These are phyloP conservation scores for Crotalus viridis DNA, from an alignment of 2,113 vertebrate species.

Conservation along the genomic window DNA sequence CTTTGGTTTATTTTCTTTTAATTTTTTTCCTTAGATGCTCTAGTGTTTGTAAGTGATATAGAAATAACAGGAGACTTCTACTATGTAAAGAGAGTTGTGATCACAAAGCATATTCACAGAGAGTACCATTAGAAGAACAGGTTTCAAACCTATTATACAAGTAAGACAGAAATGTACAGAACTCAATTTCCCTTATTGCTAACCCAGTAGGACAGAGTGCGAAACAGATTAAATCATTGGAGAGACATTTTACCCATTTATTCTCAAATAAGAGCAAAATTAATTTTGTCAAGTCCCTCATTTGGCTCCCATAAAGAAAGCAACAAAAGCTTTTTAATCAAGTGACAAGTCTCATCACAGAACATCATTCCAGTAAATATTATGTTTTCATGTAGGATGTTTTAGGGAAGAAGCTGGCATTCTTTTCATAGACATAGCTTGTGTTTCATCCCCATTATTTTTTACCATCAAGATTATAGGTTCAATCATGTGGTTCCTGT, in stretches of 20 bases:
- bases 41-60: slow-evolving; percentile 5
- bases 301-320: slow-evolving; percentile 41
- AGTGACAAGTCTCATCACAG: neutral
- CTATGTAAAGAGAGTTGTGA: slow-evolving; percentile 32
- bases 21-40: slow-evolving; percentile 25
- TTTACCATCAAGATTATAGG: neutral
- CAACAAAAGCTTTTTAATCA: slow-evolving; percentile 44
- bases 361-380: slow-evolving; percentile 9
- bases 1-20: slow-evolving; percentile 28
- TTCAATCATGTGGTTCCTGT: neutral
- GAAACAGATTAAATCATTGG: slow-evolving; percentile 39
- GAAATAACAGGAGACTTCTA: neutral
- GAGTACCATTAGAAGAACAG: slow-evolving; percentile 36
- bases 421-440: neutral
- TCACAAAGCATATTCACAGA: slow-evolving; percentile 32
- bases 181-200: slow-evolving; percentile 35
- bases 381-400: neutral
- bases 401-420: neutral
- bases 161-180: slow-evolving; percentile 28
- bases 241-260: slow-evolving; percentile 21
- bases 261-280: slow-evolving; percentile 51
- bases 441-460: neutral
- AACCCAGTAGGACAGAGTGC: slow-evolving; percentile 32
- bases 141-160: slow-evolving; percentile 39
- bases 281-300: slow-evolving; percentile 23